These are phyloP conservation scores for Cebus imitator DNA, from an alignment of 2,113 vertebrate species.

Conservation along the genomic window DNA sequence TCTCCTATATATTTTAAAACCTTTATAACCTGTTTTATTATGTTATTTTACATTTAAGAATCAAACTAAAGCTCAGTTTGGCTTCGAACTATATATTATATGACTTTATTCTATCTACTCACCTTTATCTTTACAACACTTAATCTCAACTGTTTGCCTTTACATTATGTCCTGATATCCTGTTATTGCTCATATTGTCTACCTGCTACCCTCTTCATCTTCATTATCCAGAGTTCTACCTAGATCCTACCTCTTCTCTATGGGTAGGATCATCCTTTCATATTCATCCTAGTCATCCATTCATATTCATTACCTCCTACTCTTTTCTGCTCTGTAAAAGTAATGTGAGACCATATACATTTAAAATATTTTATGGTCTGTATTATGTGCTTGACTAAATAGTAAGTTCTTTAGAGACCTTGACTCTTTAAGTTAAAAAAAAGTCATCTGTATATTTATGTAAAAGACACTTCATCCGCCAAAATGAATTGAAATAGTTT, in stretches of 20 bases:
- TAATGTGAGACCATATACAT: background rate
- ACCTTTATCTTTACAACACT: background rate
- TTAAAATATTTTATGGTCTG: background rate
- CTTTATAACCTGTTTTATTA: background rate
- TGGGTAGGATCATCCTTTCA: background rate
- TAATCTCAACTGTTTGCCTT: background rate
- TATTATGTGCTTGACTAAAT: background rate
- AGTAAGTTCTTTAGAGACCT: background rate
- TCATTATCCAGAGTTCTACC: background rate
- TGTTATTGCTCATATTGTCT: background rate
- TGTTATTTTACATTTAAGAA: slow-evolving; percentile 7
- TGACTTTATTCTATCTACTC: background rate
- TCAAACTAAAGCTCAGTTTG: background rate
- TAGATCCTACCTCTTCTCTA: background rate
- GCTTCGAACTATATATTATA: background rate
- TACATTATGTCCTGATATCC: background rate
- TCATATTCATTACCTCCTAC: background rate
- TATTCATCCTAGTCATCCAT: background rate
- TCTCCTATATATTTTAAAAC: background rate
- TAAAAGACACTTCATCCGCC: background rate
- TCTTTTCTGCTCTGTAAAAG: background rate
- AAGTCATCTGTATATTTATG: background rate
- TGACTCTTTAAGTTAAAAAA: background rate
- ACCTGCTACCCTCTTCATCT: background rate
- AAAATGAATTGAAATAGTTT: slow-evolving; percentile 2